These are phyloP conservation scores for Drosophila nebulosa DNA, from an alignment of 1,140 invertebrate species.

Conservation along the genomic window DNA sequence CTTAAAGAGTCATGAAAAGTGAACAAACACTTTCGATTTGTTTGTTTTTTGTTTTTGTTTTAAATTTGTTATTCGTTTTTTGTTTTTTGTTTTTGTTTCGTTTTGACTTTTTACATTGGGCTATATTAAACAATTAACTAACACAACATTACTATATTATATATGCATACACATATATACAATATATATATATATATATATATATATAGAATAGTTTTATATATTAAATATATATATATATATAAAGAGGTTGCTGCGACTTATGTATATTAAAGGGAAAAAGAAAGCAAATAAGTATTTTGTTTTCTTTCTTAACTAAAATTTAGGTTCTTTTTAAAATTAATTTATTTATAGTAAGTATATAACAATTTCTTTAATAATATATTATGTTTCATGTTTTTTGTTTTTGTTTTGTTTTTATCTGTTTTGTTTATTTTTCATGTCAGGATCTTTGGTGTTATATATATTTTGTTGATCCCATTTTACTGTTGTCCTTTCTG, in stretches of 20 bases:
- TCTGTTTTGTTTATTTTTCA: constrained; percentile 26
- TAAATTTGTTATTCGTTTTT: neutral
- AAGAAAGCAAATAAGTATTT: neutral
- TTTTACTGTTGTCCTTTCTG: constrained; percentile 4
- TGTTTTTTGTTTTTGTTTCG: constrained; percentile 6
- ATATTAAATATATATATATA: neutral
- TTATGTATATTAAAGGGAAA: neutral
- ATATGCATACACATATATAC: neutral
- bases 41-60: neutral
- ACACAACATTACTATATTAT: constrained; percentile 29
- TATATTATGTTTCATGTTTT: neutral
- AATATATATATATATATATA: neutral
- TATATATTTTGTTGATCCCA: constrained; percentile 35
- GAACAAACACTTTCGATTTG: neutral
- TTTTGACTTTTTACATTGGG: constrained; percentile 42
- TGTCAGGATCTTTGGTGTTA: constrained; percentile 65
- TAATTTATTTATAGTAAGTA: neutral
- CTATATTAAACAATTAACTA: constrained; percentile 58
- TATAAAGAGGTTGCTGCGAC: neutral
- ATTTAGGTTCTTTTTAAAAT: neutral
- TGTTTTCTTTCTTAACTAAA: neutral
- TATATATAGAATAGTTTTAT: neutral
- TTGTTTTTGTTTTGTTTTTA: neutral
- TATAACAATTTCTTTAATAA: constrained; percentile 45
- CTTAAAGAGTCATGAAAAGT: constrained; percentile 1